Conservation (phyloP, 2,797 vertebrate species). For the Todus mexicanus region DNA sequence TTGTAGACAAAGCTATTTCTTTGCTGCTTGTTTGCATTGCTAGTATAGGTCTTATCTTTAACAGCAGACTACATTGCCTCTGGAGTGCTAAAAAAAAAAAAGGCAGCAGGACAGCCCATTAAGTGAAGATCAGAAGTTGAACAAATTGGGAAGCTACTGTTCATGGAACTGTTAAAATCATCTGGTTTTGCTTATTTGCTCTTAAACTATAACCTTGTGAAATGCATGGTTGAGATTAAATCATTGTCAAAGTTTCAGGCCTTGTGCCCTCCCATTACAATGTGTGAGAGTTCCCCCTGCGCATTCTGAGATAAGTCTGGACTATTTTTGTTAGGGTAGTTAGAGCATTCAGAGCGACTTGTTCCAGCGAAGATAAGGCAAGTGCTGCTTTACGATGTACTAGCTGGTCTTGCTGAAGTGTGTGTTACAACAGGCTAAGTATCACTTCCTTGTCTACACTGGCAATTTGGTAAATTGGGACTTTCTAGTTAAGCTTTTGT, state of each 20-base stretch:
- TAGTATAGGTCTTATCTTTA: conserved; percentile 37
- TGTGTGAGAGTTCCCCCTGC: conserved; percentile 7
- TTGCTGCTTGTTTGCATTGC: background rate
- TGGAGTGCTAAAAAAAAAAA: background rate
- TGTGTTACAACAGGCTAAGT: conserved; percentile 15
- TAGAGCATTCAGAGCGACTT: conserved; percentile 36
- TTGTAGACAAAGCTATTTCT: conserved; percentile 27
- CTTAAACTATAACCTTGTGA: conserved; percentile 40
- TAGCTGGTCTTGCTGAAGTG: conserved; percentile 29
- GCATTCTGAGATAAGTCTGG: conserved; percentile 50
- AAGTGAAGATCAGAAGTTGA: conserved; percentile 41
- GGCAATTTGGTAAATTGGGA: background rate
- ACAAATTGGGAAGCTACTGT: conserved; percentile 49
- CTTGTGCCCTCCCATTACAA: conserved; percentile 31
- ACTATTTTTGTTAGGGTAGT: conserved; percentile 56
- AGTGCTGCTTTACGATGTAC: conserved; percentile 36
- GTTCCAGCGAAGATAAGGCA: conserved; percentile 44
- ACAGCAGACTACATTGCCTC: conserved; percentile 4
- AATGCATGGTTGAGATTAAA: conserved; percentile 41
- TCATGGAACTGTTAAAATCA: conserved; percentile 18
- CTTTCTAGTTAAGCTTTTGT: background rate
- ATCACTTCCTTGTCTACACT: background rate
- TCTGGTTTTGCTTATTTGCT: conserved; percentile 33
- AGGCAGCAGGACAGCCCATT: background rate
- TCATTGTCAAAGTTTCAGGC: conserved; percentile 41